Conservation (phyloP, 2,888 invertebrate species). For the Macaria notata region DNA sequence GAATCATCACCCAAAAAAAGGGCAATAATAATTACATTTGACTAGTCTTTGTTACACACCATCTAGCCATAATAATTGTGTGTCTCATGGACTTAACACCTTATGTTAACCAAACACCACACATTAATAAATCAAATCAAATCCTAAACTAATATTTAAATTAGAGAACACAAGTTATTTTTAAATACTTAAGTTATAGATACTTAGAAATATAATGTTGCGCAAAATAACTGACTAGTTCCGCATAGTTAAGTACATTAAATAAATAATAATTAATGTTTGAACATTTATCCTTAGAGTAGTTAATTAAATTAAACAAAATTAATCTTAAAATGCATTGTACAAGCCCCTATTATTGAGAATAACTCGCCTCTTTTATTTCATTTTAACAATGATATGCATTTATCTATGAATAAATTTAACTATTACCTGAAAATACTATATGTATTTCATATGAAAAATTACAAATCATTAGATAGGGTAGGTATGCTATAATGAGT, state of each 20-base stretch:
- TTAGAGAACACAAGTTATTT: conserved; percentile 77
- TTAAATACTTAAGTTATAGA: conserved; percentile 68
- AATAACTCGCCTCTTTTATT: conserved; percentile 56
- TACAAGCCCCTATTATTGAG: conserved; percentile 63
- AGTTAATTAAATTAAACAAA: conserved; percentile 57
- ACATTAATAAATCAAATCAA: conserved; percentile 72
- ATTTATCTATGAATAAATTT: conserved; percentile 75
- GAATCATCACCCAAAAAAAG: conserved; percentile 43
- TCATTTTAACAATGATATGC: conserved; percentile 72
- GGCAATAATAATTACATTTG: conserved; percentile 68
- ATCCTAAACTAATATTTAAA: conserved; percentile 75
- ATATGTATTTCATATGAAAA: conserved; percentile 60
- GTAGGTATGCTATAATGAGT: conserved; percentile 57
- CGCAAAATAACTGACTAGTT: conserved; percentile 83
- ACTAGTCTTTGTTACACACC: conserved; percentile 76
- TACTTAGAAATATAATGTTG: conserved; percentile 78
- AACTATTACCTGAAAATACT: conserved; percentile 71
- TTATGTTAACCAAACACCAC: conserved; percentile 78
- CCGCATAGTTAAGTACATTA: conserved; percentile 82
- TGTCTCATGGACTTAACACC: conserved; percentile 60
- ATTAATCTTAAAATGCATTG: conserved; percentile 73
- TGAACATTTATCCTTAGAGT: conserved; percentile 76
- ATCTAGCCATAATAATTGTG: conserved; percentile 52
- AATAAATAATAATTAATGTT: conserved; percentile 75
- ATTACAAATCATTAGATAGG: conserved; percentile 67